Base-by-base conservation (phyloP, 2,888 invertebrate genomes). In the Eristalis intricaria region DNA sequence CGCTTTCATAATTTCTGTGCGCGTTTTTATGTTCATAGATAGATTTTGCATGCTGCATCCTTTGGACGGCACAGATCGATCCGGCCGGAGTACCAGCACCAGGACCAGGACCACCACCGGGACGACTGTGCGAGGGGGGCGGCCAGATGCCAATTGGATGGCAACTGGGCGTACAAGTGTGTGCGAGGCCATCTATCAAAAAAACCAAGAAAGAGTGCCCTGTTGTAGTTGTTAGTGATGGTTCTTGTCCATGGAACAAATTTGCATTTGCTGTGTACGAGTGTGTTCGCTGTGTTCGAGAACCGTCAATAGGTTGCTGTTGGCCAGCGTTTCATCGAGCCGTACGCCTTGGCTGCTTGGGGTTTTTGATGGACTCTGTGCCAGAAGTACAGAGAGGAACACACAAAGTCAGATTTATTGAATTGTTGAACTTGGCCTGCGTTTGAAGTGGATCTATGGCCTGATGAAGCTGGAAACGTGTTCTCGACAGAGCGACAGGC, bases 341-440 rank as follows among this genome's bases (percentile, higher is more conserved):
- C 69, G 74, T 38, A 65, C 64, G 64, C 64, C 10, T 43, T n/a
- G 58, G 43, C 76, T 73, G 35, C 50, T 50, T n/a, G 35, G 23
- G 50, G 66, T 69, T 69, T 78, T 78, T 86, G 83, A 83, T 83
- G 86, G 83, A 83, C 78, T 60, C 40, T 66, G 68, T 75, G 66
- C 66, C 50, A 66, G 19, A 73, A 63, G 19, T 56, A 50, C 50
- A 66, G 43, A 71, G 73, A 77, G 69, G 73, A 76, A 76, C 63
- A 68, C 73, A 79, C 71, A 85, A 85, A 76, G 71, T 84, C 80
- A 80, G 76, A 87, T 87, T 87, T 87, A 87, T 87, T 87, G 87
- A 87, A 80, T 87, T 87, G 87, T 87, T 87, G 87, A 87, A 87
- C 87, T 76, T 87, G 83, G 87, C 80, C 84, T 76, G 84, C 76